Conservation (phyloP, 2,797 vertebrate genomes). For the Prionace glauca region DNA sequence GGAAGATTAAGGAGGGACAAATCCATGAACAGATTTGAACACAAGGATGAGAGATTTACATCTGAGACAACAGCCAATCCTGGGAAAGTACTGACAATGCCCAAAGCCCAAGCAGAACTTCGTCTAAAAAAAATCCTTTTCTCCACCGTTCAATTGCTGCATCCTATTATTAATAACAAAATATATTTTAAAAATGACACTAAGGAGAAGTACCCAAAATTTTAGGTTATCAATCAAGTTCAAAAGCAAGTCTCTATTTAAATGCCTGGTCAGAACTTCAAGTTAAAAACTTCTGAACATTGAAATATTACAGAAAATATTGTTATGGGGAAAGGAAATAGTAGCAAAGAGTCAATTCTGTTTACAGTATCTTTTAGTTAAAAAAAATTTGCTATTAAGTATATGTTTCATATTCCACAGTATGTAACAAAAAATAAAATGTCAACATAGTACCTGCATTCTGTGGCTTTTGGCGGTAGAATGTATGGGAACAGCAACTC, state of each 20-base stretch:
- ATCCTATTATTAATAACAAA: neutral
- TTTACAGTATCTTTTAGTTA: neutral
- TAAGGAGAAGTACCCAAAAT: neutral
- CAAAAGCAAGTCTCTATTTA: neutral
- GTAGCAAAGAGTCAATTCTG: neutral
- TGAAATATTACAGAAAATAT: neutral
- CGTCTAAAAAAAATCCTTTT: neutral
- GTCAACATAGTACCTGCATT: conserved; percentile 73
- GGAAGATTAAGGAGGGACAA: neutral
- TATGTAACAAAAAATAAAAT: neutral
- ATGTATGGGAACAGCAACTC: conserved; percentile 83
- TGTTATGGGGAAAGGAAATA: neutral
- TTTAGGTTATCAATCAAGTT: neutral
- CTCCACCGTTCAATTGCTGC: too few relatives aligned
- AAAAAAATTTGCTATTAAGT: conserved; percentile 31
- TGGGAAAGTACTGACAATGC: neutral
- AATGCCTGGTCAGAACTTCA: neutral
- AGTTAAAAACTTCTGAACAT: neutral
- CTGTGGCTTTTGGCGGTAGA: conserved; percentile 83
- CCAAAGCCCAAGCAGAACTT: neutral
- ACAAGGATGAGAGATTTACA: neutral
- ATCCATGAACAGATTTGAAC: neutral
- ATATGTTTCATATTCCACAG: neutral
- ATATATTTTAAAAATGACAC: neutral
- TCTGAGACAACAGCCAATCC: neutral